Percentiles rank a stretch among this genome's conserved stretches.
Conservation (phyloP, 2,888 invertebrate genomes). For the Coleophora flavipennella region DNA sequence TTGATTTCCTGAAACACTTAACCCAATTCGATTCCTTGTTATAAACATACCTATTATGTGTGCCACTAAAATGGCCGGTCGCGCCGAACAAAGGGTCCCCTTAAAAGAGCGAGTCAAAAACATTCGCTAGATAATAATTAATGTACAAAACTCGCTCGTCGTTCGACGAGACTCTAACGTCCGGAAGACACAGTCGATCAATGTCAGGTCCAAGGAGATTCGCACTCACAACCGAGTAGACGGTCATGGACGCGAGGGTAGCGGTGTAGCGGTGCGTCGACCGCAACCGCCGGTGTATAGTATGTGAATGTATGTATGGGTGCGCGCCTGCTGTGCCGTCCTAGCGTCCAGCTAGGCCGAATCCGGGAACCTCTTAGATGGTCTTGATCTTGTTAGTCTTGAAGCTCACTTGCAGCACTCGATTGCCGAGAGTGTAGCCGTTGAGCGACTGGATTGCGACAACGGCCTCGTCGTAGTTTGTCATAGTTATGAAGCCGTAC, state of each 20-base stretch:
- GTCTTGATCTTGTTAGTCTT: slow-evolving; percentile 88
- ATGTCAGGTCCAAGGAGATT: slow-evolving; percentile 19
- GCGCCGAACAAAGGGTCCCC: slow-evolving; percentile 49
- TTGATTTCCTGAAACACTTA: slow-evolving; percentile 60
- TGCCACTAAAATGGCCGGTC: slow-evolving; percentile 25
- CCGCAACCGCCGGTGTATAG: slow-evolving; percentile 8
- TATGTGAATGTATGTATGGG: slow-evolving; percentile 50
- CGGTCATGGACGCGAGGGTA: slow-evolving; percentile 17
- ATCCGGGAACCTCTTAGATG: slow-evolving; percentile 70
- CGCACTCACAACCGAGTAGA: slow-evolving; percentile 16
- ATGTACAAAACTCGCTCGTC: slow-evolving; percentile 40
- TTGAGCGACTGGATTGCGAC: slow-evolving; percentile 93
- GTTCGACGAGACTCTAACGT: slow-evolving; percentile 13
- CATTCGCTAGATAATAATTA: slow-evolving; percentile 46
- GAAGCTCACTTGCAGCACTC: slow-evolving; percentile 94
- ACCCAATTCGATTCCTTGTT: slow-evolving; percentile 41
- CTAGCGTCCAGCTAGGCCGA: slow-evolving; percentile 61
- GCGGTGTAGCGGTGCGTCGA: not conserved
- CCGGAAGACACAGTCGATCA: slow-evolving; percentile 29
- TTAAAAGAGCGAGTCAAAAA: slow-evolving; percentile 36
- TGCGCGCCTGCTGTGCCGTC: slow-evolving; percentile 70
- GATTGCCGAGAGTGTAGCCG: slow-evolving; percentile 91
- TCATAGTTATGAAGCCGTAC: slow-evolving; percentile 96
- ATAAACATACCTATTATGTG: slow-evolving; percentile 9
- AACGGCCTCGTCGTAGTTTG: slow-evolving; percentile 94